Evolutionary conservation across 2,888 invertebrate genomes (phyloP), one percentile per base, ranked within the genome.

Genomic region (Agonopterix alstromeriana): DNA sequence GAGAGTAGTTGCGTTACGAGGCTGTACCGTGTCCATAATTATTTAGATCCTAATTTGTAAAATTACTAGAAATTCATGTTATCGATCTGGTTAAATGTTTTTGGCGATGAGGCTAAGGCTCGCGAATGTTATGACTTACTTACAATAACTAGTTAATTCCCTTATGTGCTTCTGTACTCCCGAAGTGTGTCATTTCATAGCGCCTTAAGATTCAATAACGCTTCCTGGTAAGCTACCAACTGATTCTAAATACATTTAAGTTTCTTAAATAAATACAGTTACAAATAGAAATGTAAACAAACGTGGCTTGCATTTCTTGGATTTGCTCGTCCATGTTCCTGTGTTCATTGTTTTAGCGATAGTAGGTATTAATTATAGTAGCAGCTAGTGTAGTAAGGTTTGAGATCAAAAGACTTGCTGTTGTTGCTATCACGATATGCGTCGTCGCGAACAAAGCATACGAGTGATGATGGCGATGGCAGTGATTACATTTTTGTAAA

Each of bases 261-360:
- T 27, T 27, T 27, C 27, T 27, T 27, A 27, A 5, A 27, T 27
- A 27, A 27, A 27, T 27, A 27, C 27, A 27, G 27, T 27, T 27
- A 27, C 5, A 27, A 38, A 38, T 38, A 38, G 3, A 4, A 38
- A 38, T 38, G 38, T 38, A 38, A 38, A 38, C 38, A n/a, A 38
- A 9, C 4, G 27, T 52, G 65, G 70, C 65, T 72, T 72, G 70
- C 67, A 75, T 67, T 65, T 70, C 73, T 78, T 79, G 73, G 75
- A 78, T 74, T 67, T 66, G 66, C 62, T 57, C 62, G 72, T 80
- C 81, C 81, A 73, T 75, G 72, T 60, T 73, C 68, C 73, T 84
- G 82, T 85, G 84, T 86, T 85, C 84, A 83, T 73, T 74, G 66
- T 63, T 38, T 64, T 80, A 78, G 74, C 57, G 50, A 61, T 78